Evolutionary conservation across 2,888 invertebrate genomes (phyloP).

Genomic region (Synergus laeviventris): DNA sequence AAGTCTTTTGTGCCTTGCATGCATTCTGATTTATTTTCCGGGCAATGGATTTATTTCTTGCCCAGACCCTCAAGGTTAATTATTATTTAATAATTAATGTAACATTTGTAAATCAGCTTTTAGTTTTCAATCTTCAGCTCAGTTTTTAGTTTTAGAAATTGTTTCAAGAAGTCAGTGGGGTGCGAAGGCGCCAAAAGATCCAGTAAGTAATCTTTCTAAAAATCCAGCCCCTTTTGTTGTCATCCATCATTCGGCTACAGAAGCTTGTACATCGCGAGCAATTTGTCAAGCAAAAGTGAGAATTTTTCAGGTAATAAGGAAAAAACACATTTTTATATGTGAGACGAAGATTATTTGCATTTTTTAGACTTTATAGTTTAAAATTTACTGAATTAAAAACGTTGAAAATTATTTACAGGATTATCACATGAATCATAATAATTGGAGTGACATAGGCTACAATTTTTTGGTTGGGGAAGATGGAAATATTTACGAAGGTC

Average conservation of each 20-base stretch:
- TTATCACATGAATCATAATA: constrained; percentile 63
- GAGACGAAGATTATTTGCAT: too few species aligned
- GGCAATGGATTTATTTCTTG: too few species aligned
- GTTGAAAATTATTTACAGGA: constrained; percentile 53
- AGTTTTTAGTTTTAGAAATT: too few species aligned
- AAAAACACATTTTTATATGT: constrained; percentile 1
- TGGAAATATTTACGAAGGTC: constrained; percentile 70
- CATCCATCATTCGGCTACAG: constrained; percentile 75
- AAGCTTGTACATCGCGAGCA: constrained; percentile 68
- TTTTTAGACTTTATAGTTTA: too few species aligned
- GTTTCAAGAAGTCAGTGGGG: constrained; percentile 72
- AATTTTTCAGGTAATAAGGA: constrained; percentile 70
- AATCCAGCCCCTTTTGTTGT: constrained; percentile 74
- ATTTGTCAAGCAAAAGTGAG: constrained; percentile 72
- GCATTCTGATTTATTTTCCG: neutral
- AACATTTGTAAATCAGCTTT: too few species aligned
- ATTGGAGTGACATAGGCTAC: constrained; percentile 69
- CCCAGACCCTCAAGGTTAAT: neutral
- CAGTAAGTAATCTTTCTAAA: constrained; percentile 48
- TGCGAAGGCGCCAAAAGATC: constrained; percentile 63
- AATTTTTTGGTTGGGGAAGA: constrained; percentile 71
- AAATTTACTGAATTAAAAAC: too few species aligned
- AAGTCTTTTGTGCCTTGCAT: neutral
- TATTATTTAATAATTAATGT: neutral
- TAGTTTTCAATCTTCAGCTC: too few species aligned